Base-by-base conservation (phyloP, 2,888 invertebrate genomes). In the Tetanocera ferruginea region DNA sequence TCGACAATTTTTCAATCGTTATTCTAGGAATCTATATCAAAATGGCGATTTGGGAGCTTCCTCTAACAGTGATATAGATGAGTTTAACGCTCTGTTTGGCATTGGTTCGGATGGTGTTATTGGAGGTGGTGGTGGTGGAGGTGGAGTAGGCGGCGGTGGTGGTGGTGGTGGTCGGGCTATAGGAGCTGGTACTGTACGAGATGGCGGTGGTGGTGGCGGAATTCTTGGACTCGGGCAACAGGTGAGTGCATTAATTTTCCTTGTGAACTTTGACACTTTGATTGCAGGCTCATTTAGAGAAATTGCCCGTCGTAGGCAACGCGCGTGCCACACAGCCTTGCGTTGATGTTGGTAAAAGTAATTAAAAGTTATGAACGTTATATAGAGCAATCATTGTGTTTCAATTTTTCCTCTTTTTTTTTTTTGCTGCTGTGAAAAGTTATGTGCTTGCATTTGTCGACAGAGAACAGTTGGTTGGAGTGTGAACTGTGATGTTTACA, bases 1-100 rank as follows among this genome's bases (percentile, higher is more conserved):
- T 25, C 95, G 95, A 0, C 91, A 81, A 5, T 74, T 95, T 34
- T 96, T 96, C 91, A 96, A 96, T 90, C 92, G 96, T 82, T 96
- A 96, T 91, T 95, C 95, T 85, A 95, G 95, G 28, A 86, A 85
- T 78, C 80, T 85, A 73, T 78, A 83, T 25, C 86, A 80, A 31
- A 69, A 64, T 23, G 57, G 75, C 25, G 72, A 49, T n/a, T 43
- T 49, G 52, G 66, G 37, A 19, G 31, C 67, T 5, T 75, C 77
- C 1, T 55, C 60, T 25, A 77, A 80, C 23, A 72, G 64, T 57
- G 76, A 76, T 55, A 70, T 80, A 19, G 73, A 80, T 14, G 73
- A 79, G 34, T 80, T 80, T 19, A 79, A 73, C 57, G 51, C 74
- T 28, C 37, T 79, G 25, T 80, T 79, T 51, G 77, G 80, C 19